Evolutionary conservation across 2,888 invertebrate species (phyloP), one percentile per base, ranked within the genome.

Genomic region (Mythimna albipuncta): DNA sequence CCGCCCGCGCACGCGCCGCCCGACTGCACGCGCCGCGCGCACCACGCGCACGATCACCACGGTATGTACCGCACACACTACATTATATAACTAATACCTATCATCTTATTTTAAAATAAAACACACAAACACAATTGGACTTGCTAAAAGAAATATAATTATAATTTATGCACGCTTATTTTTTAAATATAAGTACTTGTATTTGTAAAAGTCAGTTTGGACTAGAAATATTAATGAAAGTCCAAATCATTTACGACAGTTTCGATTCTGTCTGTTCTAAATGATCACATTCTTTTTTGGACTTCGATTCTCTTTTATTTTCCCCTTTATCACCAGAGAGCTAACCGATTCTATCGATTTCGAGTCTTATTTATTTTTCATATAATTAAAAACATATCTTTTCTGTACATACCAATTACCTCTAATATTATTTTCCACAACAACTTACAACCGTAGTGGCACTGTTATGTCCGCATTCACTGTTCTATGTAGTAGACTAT

Each of bases 1-100:
- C 99, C 99, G 72, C 99, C 98, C 0, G 84, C 98, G 82, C 97
- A 97, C 82, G 96, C 97, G 77, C 94, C 96, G 71, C 92, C 96
- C 1, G 95, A 94, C 83, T 94, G 94, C 90, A 76, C 90, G 79
- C 90, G 95, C 5, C 89, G 94, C 19, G 67, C 90, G 2, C 94
- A 91, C 66, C 94, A 95, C 91, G 92, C 92, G 88, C 97, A 94
- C 88, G 96, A 94, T 2, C 95, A 94, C 69, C 95, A 94, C 94
- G 96, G 95, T 96, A 93, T 52, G 89, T 61, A 41, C 61, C 11
- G 38, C n/a, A 0, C 38, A 16, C 41, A 61, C 21, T 3, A 16
- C 11, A 41, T 7, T n/a, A 13, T 16, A 61, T 13, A n/a, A 6
- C 35, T 0, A 47, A 35, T 16, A 16, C 26, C 26, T 26, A 50